A percentile compares a stretch with the other conserved stretches of the same genome.
These are phyloP conservation scores for Gallinago jamesoni DNA, from an alignment of 2,113 vertebrate genomes.

Conservation along the genomic window DNA sequence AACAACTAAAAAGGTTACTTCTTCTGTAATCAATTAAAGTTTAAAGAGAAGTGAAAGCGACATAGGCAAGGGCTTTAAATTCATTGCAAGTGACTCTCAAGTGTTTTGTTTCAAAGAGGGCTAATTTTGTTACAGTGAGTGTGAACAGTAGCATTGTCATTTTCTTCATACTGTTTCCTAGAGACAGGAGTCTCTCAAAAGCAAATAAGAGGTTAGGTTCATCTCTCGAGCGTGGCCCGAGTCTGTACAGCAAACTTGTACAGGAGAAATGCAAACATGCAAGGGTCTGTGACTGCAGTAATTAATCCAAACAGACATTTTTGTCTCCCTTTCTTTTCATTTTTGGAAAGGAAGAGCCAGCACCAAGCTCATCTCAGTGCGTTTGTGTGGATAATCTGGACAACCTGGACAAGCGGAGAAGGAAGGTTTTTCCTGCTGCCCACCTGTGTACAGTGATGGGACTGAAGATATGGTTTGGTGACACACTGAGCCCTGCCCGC, in stretches of 20 bases:
- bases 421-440: neutral
- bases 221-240: neutral
- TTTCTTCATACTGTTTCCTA: conserved; percentile 22
- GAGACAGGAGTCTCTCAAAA: conserved; percentile 20
- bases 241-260: neutral
- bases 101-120: conserved; percentile 25
- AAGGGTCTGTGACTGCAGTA: neutral
- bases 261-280: neutral
- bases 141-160: neutral
- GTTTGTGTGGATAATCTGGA: neutral
- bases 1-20: conserved; percentile 34
- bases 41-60: conserved; percentile 1
- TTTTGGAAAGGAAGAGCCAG: neutral
- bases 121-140: neutral
- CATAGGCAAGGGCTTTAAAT: neutral
- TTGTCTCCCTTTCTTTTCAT: neutral
- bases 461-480: neutral
- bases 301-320: neutral
- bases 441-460: neutral
- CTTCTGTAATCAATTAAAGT: conserved; percentile 13
- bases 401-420: neutral
- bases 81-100: neutral
- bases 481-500: neutral
- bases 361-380: neutral
- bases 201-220: neutral